Conservation (phyloP, 2,888 invertebrate genomes). For the Didymodactylos carnosus region DNA sequence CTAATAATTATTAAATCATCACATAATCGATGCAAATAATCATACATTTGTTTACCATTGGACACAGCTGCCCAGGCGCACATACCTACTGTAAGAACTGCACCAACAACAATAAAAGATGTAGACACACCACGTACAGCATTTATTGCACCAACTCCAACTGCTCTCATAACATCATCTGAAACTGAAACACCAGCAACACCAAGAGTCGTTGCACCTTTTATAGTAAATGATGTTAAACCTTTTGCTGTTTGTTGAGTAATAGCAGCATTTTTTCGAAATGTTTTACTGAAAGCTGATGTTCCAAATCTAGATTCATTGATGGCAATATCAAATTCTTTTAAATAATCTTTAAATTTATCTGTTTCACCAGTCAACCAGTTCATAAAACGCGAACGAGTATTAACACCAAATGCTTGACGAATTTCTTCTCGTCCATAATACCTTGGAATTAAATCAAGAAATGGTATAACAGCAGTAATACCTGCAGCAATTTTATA, state of each 20-base stretch:
- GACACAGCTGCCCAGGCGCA: not conserved
- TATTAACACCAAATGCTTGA: not conserved
- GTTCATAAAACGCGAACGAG: not conserved
- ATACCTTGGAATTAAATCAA: not conserved
- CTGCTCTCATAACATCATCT: not conserved
- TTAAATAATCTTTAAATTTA: not conserved
- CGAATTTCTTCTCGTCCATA: not conserved
- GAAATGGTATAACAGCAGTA: not conserved
- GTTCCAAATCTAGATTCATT: not conserved
- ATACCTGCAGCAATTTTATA: not conserved
- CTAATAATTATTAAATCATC: not conserved
- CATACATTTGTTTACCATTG: not conserved
- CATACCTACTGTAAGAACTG: not conserved
- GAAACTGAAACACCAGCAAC: not conserved
- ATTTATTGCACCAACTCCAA: not conserved
- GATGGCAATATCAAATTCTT: not conserved
- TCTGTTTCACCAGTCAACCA: not conserved
- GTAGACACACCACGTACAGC: not conserved
- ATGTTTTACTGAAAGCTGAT: not conserved
- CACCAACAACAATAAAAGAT: not conserved
- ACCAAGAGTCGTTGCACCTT: not conserved
- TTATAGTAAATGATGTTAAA: not conserved
- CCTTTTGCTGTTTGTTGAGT: not conserved
- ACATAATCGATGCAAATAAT: not conserved
- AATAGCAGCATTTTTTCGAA: too few relatives aligned